A percentile compares a stretch with the other conserved stretches of the same genome.
Evolutionary conservation across 2,113 vertebrate species (phyloP).

Genomic region (Dipodomys merriami): DNA sequence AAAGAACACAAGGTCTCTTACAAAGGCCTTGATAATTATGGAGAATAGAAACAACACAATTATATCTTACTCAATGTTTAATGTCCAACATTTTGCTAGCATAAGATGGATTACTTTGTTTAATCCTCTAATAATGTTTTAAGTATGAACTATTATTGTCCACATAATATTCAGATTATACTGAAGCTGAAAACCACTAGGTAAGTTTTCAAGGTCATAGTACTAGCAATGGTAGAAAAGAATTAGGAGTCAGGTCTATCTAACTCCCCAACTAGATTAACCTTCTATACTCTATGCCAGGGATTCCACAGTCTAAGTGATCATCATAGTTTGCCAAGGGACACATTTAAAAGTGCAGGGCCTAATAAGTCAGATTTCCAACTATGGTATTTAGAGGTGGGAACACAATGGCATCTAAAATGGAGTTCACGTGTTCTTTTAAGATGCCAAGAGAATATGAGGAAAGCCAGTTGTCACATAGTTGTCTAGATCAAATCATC

Average conservation of each 20-base stretch:
- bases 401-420: conserved; percentile 70
- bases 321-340: background rate
- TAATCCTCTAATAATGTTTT: conserved; percentile 34
- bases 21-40: conserved; percentile 36
- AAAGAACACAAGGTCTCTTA: conserved; percentile 1
- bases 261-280: conserved; percentile 2
- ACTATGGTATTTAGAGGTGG: conserved; percentile 42
- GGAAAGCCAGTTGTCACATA: conserved; percentile 64
- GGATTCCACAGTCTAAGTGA: conserved; percentile 4
- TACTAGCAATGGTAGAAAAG: background rate
- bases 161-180: conserved; percentile 48
- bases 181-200: conserved; percentile 22
- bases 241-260: conserved; percentile 23
- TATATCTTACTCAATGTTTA: conserved; percentile 49
- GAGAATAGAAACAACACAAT: background rate
- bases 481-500: conserved; percentile 63
- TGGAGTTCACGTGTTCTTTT: conserved; percentile 62
- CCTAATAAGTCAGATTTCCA: conserved; percentile 37
- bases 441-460: conserved; percentile 54
- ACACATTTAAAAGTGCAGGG: conserved; percentile 41
- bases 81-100: conserved; percentile 9
- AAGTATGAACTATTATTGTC: conserved; percentile 36
- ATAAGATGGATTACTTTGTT: conserved; percentile 34
- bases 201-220: conserved; percentile 43
- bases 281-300: conserved; percentile 8